Evolutionary conservation across 2,888 invertebrate species (phyloP), one percentile per base, ranked within the genome.

Genomic region (Mongoloraphidia duomilia): DNA sequence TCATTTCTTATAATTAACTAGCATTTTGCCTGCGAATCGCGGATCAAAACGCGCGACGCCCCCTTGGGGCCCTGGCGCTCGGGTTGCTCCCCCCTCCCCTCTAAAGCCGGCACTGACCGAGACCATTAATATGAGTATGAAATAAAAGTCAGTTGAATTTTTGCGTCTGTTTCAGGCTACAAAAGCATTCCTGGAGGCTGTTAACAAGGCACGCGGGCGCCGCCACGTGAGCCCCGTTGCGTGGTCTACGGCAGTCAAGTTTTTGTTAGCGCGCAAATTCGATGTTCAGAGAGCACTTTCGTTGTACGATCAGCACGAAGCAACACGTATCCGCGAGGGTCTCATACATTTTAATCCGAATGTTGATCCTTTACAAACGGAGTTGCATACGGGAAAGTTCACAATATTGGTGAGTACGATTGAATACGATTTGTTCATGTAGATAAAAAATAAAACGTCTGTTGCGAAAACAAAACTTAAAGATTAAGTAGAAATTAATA

Each of bases 351-450:
- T 96, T 60, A 83, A 94, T 67, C 86, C 93, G 3, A 76, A 77
- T 57, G 76, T 79, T 60, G 89, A 91, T 61, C 89, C 90, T 1
- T 75, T 96, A 46, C 80, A 82, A 61, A 80, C 81, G 37, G 96
- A 96, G 72, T 70, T 96, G 53, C 79, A 81, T 60, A 93, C 94
- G 49, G 93, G 91, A 58, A 96, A 96, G 76, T 95, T 96, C 69
- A 95, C 95, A 57, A 85, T 96, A 65, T 73, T 96, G 80, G 91
- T 91, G 65, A 74, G 80, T 68, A 41, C 39, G 11, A 14, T 11
- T 11, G 36, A 39, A 26, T 26, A 5, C 6, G 26, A 26, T 26
- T 26, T 26, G 26, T 26, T 26, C 3, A 6, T 17, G 17, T 2
- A 2, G 3, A 3, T 17, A 26, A 26, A 26, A 26, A 26, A 6